Percentiles rank a stretch among this genome's conserved stretches.
Conservation (phyloP, 2,888 invertebrate genomes). For the Xestia sexstrigata region DNA sequence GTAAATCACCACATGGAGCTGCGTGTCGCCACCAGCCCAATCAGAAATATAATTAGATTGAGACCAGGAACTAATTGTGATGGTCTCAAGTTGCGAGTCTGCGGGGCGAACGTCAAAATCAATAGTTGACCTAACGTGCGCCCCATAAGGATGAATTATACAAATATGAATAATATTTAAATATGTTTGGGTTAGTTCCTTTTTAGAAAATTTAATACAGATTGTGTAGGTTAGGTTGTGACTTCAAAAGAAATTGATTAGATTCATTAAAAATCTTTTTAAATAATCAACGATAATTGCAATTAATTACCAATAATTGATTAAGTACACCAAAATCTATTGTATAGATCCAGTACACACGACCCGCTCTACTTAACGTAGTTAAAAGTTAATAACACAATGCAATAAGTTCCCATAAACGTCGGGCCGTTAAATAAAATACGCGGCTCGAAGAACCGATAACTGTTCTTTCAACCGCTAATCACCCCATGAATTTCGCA, state of each 20-base stretch:
- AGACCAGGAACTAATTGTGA: conserved; percentile 87
- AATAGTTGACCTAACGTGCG: conserved; percentile 82
- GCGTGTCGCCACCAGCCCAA: conserved; percentile 80
- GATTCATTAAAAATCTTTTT: background rate
- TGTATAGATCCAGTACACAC: conserved; percentile 59
- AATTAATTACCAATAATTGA: conserved; percentile 56
- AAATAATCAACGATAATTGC: conserved; percentile 45
- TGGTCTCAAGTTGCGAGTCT: conserved; percentile 87
- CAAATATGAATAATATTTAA: conserved; percentile 75
- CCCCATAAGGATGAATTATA: conserved; percentile 74
- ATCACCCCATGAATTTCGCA: conserved; percentile 82
- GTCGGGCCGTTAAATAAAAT: conserved; percentile 80
- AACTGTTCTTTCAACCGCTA: conserved; percentile 84
- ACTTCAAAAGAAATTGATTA: background rate
- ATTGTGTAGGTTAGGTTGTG: background rate
- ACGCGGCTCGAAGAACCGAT: conserved; percentile 79
- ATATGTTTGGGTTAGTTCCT: conserved; percentile 12
- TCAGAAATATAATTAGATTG: conserved; percentile 90
- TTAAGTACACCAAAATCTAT: conserved; percentile 59
- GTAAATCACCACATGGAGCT: conserved; percentile 68
- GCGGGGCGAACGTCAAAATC: conserved; percentile 80
- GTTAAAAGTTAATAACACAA: conserved; percentile 72
- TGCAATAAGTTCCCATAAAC: conserved; percentile 81
- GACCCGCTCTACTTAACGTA: conserved; percentile 66
- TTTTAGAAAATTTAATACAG: background rate